phyloP scores from a whole-genome alignment of 2,113 vertebrate genomes.

The Lucifuga dentata region DNA sequence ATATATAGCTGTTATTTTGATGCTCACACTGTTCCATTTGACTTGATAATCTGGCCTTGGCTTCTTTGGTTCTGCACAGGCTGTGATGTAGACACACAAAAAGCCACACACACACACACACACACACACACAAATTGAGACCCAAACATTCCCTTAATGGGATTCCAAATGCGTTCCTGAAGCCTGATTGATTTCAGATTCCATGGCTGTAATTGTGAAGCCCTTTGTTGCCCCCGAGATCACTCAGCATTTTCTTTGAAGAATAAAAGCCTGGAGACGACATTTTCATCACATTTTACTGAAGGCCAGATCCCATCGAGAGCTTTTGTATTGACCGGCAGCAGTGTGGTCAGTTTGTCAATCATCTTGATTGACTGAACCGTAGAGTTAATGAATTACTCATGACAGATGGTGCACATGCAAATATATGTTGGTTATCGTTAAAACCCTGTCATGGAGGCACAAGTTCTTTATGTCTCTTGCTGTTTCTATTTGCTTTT shows the following conservation, averaged over 20 bases:
- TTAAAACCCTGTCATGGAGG: neutral
- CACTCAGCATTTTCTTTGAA: neutral
- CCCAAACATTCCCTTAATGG: neutral
- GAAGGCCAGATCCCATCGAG: neutral
- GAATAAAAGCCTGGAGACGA: neutral
- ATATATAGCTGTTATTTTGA: neutral
- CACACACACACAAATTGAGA: neutral
- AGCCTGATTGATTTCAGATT: neutral
- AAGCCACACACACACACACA: neutral
- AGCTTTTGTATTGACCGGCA: neutral
- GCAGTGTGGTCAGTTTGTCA: conserved; percentile 13
- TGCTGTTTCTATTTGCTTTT: no score
- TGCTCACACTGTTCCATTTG: neutral
- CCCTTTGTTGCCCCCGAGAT: neutral
- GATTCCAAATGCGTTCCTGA: neutral
- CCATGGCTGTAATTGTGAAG: neutral
- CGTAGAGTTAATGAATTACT: neutral
- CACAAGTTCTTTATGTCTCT: no score
- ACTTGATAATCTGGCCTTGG: no score
- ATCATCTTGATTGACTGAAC: conserved; percentile 20
- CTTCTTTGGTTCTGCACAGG: no score
- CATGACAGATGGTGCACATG: no score
- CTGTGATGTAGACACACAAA: no score
- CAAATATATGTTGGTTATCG: neutral
- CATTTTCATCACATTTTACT: neutral